Conservation (phyloP, 2,888 invertebrate species). For the Pseudanteris insignis region DNA sequence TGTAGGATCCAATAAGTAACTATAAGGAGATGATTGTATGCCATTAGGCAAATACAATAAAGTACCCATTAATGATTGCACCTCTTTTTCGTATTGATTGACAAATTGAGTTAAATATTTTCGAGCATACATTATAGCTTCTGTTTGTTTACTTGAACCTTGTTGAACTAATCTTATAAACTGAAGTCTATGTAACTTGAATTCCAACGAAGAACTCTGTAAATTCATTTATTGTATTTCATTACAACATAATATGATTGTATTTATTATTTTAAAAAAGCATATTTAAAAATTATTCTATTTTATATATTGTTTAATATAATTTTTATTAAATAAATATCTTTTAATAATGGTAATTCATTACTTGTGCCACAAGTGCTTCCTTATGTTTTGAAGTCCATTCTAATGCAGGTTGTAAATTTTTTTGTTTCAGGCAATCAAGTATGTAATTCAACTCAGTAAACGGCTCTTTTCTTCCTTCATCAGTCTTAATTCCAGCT, state of each 20-base stretch:
- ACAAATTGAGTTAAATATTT: conserved; percentile 85
- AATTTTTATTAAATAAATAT: conserved; percentile 7
- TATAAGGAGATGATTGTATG: conserved; percentile 82
- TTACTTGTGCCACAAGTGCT: conserved; percentile 73
- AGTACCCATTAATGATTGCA: conserved; percentile 88
- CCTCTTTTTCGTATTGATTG: conserved; percentile 80
- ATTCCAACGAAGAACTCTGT: conserved; percentile 77
- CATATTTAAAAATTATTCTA: background rate
- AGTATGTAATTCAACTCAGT: conserved; percentile 88
- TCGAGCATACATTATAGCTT: conserved; percentile 88
- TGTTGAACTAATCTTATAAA: conserved; percentile 78
- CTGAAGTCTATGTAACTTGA: conserved; percentile 82
- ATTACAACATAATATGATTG: background rate
- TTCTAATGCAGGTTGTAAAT: conserved; percentile 84
- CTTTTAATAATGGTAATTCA: no score
- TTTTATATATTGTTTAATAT: background rate
- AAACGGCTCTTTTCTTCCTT: conserved; percentile 78
- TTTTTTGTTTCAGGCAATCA: conserved; percentile 81
- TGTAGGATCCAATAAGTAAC: conserved; percentile 76
- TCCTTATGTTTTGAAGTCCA: conserved; percentile 85
- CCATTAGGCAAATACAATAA: conserved; percentile 81
- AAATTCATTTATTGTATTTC: conserved; percentile 10
- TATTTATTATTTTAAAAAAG: background rate
- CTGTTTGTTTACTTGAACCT: conserved; percentile 77
- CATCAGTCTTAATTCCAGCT: conserved; percentile 73